Conservation (phyloP, 2,888 invertebrate genomes). For the Drosophila aldrichi region DNA sequence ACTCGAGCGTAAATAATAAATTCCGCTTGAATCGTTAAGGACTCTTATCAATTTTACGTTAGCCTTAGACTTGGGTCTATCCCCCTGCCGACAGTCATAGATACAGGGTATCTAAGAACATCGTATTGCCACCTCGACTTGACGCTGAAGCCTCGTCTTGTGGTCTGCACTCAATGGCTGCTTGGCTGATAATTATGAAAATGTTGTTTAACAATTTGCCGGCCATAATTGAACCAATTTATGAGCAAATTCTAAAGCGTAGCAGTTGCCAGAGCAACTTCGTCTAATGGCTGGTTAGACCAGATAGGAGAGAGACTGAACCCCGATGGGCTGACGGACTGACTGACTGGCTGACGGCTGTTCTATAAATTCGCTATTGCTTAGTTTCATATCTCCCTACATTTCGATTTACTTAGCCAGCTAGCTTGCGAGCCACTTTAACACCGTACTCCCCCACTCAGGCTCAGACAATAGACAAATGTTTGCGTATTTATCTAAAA, state of each 20-base stretch:
- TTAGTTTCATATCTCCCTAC: constrained; percentile 10
- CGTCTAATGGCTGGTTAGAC: constrained; percentile 1
- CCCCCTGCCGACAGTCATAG: too few relatives aligned
- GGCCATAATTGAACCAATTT: constrained; percentile 58
- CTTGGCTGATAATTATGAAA: constrained; percentile 60
- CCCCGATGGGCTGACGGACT: not conserved
- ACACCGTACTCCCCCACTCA: not conserved
- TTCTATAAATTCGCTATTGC: constrained; percentile 17
- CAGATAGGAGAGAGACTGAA: not conserved
- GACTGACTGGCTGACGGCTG: not conserved
- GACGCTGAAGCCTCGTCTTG: constrained; percentile 28
- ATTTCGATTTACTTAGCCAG: constrained; percentile 12
- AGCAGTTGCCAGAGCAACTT: constrained; percentile 1
- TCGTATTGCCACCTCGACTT: not conserved
- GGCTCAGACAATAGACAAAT: not conserved
- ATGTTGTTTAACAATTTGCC: constrained; percentile 63
- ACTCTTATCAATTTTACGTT: not conserved
- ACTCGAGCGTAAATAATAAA: not conserved
- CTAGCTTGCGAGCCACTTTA: too few relatives aligned
- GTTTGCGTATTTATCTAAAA: not conserved
- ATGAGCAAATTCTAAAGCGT: constrained; percentile 36
- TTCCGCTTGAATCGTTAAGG: not conserved
- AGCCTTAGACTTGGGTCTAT: not conserved
- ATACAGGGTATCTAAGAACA: not conserved
- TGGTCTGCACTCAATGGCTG: constrained; percentile 38